Evolutionary conservation across 1,140 invertebrate genomes (phyloP).

Genomic region (Zaprionus kolodkinae): DNA sequence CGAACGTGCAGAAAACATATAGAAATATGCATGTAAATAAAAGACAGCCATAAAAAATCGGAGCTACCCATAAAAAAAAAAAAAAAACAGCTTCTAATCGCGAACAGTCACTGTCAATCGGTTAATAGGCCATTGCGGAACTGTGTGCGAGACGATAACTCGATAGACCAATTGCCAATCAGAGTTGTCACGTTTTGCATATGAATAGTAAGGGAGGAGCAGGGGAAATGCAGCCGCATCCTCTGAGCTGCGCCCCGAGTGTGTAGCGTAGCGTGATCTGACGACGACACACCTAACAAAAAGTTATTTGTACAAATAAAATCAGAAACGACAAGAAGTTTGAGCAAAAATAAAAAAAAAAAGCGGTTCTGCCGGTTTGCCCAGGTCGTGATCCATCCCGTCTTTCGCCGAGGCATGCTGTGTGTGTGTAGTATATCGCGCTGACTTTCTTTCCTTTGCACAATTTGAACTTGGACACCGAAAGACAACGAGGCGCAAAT

Average conservation of each 20-base stretch:
- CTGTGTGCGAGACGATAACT: slow-evolving; percentile 3
- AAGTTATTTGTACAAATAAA: slow-evolving; percentile 21
- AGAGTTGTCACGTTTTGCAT: slow-evolving; percentile 34
- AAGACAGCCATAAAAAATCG: not conserved
- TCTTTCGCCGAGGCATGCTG: slow-evolving; percentile 6
- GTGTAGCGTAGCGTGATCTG: slow-evolving; percentile 26
- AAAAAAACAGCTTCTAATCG: slow-evolving; percentile 33
- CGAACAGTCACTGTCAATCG: slow-evolving; percentile 18
- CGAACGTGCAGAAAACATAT: slow-evolving; percentile 30
- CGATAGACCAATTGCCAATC: slow-evolving; percentile 10
- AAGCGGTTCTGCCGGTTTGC: slow-evolving; percentile 79
- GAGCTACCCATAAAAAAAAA: slow-evolving; percentile 9
- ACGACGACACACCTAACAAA: slow-evolving; percentile 41
- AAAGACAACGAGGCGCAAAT: slow-evolving; percentile 53
- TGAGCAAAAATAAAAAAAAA: slow-evolving; percentile 23
- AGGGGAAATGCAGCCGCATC: slow-evolving; percentile 12
- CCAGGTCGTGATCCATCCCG: slow-evolving; percentile 67
- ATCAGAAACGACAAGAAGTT: slow-evolving; percentile 32
- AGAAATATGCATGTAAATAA: slow-evolving; percentile 25
- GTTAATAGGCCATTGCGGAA: slow-evolving; percentile 31
- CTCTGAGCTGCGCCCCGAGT: slow-evolving; percentile 9
- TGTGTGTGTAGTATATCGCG: not conserved
- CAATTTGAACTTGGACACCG: slow-evolving; percentile 80
- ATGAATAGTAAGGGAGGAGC: slow-evolving; percentile 9
- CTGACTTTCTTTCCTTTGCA: slow-evolving; percentile 78